These are phyloP conservation scores for Heterocephalus glaber DNA, from an alignment of 2,113 vertebrate genomes.

Conservation along the genomic window DNA sequence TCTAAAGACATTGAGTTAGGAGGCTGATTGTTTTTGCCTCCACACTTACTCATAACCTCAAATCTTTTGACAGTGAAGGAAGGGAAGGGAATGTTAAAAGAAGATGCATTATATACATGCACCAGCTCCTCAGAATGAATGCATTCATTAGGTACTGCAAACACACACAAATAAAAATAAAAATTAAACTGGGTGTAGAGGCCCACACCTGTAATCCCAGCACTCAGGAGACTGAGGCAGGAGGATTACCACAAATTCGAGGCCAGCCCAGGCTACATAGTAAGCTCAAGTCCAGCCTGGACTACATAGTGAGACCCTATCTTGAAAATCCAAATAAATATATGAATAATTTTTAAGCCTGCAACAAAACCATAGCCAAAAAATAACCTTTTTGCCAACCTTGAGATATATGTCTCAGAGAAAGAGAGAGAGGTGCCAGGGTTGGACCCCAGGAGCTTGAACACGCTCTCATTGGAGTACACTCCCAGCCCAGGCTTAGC, in stretches of 20 bases:
- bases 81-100: background rate
- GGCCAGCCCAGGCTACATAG: background rate
- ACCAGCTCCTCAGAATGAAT: too few relatives aligned
- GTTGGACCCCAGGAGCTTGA: background rate
- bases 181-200: background rate
- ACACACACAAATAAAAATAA: too few relatives aligned
- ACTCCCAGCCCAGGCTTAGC: background rate
- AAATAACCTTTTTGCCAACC: too few relatives aligned
- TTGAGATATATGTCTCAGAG: too few relatives aligned
- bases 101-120: background rate
- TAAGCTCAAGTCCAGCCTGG: background rate
- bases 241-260: background rate
- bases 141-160: too few relatives aligned
- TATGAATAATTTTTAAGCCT: too few relatives aligned
- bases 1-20: background rate
- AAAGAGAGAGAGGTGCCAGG: background rate
- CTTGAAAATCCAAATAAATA: background rate
- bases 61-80: background rate
- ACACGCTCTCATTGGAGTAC: background rate
- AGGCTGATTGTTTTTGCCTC: background rate
- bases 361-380: too few relatives aligned
- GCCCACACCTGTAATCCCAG: background rate
- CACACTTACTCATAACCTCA: background rate
- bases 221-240: background rate
- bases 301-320: background rate